These are phyloP conservation scores for Pygathrix nemaeus DNA, from an alignment of 2,113 vertebrate species.

Conservation along the genomic window DNA sequence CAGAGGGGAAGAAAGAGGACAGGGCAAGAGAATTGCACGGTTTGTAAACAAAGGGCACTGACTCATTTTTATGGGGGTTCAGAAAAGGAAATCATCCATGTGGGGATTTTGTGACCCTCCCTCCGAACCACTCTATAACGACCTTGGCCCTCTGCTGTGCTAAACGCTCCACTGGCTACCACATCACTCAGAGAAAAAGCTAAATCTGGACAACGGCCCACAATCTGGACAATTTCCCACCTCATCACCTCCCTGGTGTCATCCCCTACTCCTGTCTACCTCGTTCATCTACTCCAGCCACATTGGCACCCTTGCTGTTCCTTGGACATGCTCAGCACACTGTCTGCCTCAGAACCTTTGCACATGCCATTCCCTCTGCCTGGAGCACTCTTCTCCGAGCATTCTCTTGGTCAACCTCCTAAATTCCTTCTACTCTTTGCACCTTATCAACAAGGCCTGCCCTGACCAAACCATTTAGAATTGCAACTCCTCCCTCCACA, in stretches of 20 bases:
- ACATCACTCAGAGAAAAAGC: background rate
- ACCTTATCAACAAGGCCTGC: background rate
- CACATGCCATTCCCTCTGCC: background rate
- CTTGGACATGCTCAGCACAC: background rate
- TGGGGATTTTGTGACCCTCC: background rate
- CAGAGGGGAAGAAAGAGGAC: accelerated
- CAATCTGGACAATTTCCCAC: background rate
- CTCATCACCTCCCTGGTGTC: background rate
- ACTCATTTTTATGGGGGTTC: background rate
- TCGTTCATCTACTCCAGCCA: background rate
- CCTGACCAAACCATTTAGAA: background rate
- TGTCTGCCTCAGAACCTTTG: background rate
- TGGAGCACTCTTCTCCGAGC: background rate
- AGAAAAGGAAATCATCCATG: background rate
- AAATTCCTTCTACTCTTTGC: background rate
- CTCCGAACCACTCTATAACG: background rate
- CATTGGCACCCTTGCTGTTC: accelerated
- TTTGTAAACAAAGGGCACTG: background rate
- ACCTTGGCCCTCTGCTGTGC: background rate
- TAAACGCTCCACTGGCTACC: background rate
- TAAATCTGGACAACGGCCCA: background rate
- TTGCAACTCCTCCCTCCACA: too few relatives aligned
- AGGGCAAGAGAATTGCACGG: background rate
- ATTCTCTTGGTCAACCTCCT: background rate
- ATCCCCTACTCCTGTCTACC: background rate